phyloP scores from a whole-genome alignment of 2,797 vertebrate genomes.

The Sebastes diaconus region DNA sequence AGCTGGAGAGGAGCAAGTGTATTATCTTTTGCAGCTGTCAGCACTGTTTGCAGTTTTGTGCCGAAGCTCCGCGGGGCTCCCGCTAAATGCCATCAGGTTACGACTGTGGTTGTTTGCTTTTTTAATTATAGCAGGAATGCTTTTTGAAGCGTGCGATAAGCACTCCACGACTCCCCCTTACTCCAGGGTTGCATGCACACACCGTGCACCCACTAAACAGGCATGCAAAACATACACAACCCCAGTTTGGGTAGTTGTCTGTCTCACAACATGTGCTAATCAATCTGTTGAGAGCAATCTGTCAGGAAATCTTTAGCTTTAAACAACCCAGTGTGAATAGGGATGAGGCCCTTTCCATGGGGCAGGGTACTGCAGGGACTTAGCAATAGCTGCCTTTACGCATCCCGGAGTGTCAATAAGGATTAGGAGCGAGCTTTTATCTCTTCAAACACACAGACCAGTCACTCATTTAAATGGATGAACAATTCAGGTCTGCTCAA shows the following conservation, averaged over 20 bases:
- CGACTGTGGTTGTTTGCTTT: slow-evolving; percentile 68
- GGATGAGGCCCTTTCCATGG: slow-evolving; percentile 79
- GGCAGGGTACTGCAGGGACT: slow-evolving; percentile 80
- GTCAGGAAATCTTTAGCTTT: slow-evolving; percentile 87
- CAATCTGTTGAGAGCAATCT: slow-evolving; percentile 86
- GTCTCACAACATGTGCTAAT: slow-evolving; percentile 82
- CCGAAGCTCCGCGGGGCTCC: slow-evolving; percentile 45
- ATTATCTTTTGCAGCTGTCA: slow-evolving; percentile 76
- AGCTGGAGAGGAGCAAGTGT: slow-evolving; percentile 53
- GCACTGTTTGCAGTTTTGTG: slow-evolving; percentile 65
- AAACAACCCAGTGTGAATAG: slow-evolving; percentile 77
- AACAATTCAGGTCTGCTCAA: slow-evolving; percentile 82
- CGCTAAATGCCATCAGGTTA: slow-evolving; percentile 74
- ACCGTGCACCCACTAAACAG: slow-evolving; percentile 13
- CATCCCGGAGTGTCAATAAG: slow-evolving; percentile 87
- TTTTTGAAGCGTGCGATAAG: slow-evolving; percentile 77
- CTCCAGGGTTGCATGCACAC: slow-evolving; percentile 29
- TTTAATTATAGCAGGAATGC: slow-evolving; percentile 65
- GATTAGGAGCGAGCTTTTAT: slow-evolving; percentile 88
- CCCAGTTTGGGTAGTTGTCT: slow-evolving; percentile 69
- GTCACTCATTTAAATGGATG: slow-evolving; percentile 86
- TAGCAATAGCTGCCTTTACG: slow-evolving; percentile 82
- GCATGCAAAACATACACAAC: slow-evolving; percentile 41
- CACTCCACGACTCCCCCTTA: slow-evolving; percentile 46
- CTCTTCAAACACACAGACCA: slow-evolving; percentile 85